These are phyloP conservation scores for Drosophila trapezifrons DNA, from an alignment of 1,140 invertebrate genomes.

Conservation along the genomic window DNA sequence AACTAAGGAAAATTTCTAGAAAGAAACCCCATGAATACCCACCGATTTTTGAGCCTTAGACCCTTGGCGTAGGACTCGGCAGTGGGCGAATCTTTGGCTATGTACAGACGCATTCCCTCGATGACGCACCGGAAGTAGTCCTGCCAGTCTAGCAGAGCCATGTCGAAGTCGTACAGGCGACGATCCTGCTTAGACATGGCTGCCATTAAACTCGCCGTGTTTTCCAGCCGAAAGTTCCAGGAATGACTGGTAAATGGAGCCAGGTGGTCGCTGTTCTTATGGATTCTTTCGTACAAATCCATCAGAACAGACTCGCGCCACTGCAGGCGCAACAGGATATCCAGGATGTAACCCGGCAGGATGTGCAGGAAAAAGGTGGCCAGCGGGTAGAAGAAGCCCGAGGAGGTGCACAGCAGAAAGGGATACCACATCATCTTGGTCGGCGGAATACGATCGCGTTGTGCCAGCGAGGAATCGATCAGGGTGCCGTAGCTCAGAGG, in stretches of 20 bases:
- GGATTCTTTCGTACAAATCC: slow-evolving; percentile 89
- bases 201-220: slow-evolving; percentile 86
- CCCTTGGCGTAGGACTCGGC: slow-evolving; percentile 84
- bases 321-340: slow-evolving; percentile 84
- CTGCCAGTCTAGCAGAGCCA: slow-evolving; percentile 87
- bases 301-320: slow-evolving; percentile 84
- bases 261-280: slow-evolving; percentile 87
- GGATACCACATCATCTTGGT: slow-evolving; percentile 85
- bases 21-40: background rate
- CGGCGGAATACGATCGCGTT: slow-evolving; percentile 65
- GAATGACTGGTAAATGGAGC: slow-evolving; percentile 87
- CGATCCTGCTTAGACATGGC: slow-evolving; percentile 87
- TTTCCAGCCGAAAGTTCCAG: slow-evolving; percentile 89
- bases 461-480: slow-evolving; percentile 51
- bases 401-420: slow-evolving; percentile 79
- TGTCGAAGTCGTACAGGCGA: slow-evolving; percentile 88
- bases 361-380: slow-evolving; percentile 85
- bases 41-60: background rate
- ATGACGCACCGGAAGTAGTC: slow-evolving; percentile 86
- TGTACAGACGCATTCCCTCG: slow-evolving; percentile 87
- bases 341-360: slow-evolving; percentile 86
- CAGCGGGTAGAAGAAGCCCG: slow-evolving; percentile 81
- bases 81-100: slow-evolving; percentile 88
- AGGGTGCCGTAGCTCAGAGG: slow-evolving; percentile 87
- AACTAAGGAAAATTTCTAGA: too few species aligned